A percentile compares a stretch with the other conserved stretches of the same genome.
These are phyloP conservation scores for Teleogryllus occipitalis DNA, from an alignment of 1,140 invertebrate genomes.

Conservation along the genomic window DNA sequence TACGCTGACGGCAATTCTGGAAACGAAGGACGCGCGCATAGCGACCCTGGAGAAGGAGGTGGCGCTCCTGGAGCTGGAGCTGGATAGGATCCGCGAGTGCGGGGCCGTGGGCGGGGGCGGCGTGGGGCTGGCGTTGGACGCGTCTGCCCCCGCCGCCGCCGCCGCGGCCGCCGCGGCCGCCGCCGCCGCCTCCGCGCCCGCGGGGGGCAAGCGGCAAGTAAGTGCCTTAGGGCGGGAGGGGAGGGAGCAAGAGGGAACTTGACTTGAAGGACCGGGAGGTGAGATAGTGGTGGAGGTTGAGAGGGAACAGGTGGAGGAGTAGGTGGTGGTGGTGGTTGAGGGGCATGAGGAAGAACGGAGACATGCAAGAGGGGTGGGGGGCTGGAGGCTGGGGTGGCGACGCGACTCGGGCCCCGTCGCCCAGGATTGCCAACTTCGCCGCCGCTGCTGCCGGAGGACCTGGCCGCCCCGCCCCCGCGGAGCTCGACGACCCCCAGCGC, in stretches of 20 bases:
- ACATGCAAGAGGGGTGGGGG: not conserved
- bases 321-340: not conserved
- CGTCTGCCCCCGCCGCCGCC: slow-evolving; percentile 35
- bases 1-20: slow-evolving; percentile 51
- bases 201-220: slow-evolving; percentile 7
- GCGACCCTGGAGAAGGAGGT: slow-evolving; percentile 76
- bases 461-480: no score
- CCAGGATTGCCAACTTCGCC: slow-evolving; percentile 21
- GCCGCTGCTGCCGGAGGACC: slow-evolving; percentile 18
- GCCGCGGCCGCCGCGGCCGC: no score
- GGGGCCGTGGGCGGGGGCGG: slow-evolving; percentile 7
- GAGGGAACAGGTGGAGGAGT: slow-evolving; percentile 6
- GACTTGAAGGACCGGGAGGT: no score
- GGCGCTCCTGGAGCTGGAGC: slow-evolving; percentile 55
- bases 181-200: no score
- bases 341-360: not conserved
- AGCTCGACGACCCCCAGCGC: no score
- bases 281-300: no score
- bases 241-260: not conserved
- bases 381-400: not conserved
- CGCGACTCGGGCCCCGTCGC: not conserved
- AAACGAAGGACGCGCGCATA: slow-evolving; percentile 78
- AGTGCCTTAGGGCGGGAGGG: slow-evolving; percentile 20
- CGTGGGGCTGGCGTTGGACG: slow-evolving; percentile 41
- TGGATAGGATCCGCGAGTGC: slow-evolving; percentile 47